phyloP scores from a whole-genome alignment of 2,797 vertebrate genomes.

The Tympanoctomys barrerae region DNA sequence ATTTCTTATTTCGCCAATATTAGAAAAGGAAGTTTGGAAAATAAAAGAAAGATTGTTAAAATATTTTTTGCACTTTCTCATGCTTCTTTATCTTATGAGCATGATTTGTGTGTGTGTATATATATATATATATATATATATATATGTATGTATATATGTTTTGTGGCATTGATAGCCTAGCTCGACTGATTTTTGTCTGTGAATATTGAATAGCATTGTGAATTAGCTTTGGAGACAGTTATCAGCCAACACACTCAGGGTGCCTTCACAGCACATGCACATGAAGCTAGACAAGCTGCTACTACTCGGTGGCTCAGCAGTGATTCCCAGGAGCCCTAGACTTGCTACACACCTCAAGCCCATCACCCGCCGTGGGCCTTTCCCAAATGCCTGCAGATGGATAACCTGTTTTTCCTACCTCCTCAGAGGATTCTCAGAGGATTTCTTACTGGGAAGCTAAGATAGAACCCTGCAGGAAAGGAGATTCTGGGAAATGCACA shows the following conservation, averaged over 20 bases:
- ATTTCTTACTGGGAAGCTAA: not conserved
- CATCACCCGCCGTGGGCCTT: not conserved
- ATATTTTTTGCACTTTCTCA: not conserved
- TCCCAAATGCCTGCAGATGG: not conserved
- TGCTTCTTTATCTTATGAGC: not conserved
- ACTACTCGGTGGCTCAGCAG: not conserved
- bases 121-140: not conserved
- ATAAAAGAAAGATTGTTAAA: not conserved
- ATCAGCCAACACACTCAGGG: not conserved
- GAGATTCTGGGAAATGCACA: not conserved
- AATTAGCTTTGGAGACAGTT: not conserved
- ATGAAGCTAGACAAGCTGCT: not conserved
- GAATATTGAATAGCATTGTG: not conserved
- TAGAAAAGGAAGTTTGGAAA: slow-evolving; percentile 16
- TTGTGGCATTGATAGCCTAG: not conserved
- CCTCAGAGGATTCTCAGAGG: not conserved
- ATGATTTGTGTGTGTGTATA: not conserved
- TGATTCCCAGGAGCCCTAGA: not conserved
- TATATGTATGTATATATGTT: too few species aligned
- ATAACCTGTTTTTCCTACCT: not conserved
- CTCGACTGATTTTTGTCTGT: not conserved
- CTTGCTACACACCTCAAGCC: not conserved
- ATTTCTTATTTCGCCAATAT: not conserved
- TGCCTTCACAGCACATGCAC: not conserved
- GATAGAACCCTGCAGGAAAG: not conserved